A percentile compares a stretch with the other conserved stretches of the same genome.
Conservation (phyloP, 2,888 invertebrate species). For the Keiferia lycopersicella region DNA sequence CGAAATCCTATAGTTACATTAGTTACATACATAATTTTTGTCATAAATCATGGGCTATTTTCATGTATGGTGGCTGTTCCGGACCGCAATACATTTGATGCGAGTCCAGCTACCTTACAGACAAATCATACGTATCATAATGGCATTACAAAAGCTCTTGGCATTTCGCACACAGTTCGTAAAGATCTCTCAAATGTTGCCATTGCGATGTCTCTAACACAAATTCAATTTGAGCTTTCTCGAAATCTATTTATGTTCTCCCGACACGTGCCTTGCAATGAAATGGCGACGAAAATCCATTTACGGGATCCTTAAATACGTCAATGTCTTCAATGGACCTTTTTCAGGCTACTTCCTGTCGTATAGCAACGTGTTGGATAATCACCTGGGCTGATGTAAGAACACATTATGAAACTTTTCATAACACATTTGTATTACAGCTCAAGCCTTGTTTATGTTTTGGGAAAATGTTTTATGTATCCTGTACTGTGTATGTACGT, state of each 20-base stretch:
- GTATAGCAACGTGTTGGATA: background rate
- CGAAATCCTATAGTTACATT: too few relatives aligned
- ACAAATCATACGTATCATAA: too few relatives aligned
- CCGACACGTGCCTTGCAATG: constrained; percentile 43
- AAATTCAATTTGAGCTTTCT: constrained; percentile 51
- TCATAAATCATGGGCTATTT: too few relatives aligned
- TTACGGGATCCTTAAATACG: constrained; percentile 7
- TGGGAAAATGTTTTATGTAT: too few relatives aligned
- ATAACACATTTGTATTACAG: too few relatives aligned
- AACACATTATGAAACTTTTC: background rate
- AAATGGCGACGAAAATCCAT: constrained; percentile 48
- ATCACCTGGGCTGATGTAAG: constrained; percentile 1
- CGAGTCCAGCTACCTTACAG: too few relatives aligned
- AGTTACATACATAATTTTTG: too few relatives aligned
- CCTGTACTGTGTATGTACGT: too few relatives aligned
- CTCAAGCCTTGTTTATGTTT: too few relatives aligned
- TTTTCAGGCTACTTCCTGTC: background rate
- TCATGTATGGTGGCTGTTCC: too few relatives aligned
- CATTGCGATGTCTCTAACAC: constrained; percentile 45
- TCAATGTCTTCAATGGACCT: background rate
- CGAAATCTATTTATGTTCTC: constrained; percentile 48
- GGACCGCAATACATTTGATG: too few relatives aligned
- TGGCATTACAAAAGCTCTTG: too few relatives aligned
- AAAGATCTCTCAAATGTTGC: constrained; percentile 41
- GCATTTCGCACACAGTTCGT: constrained; percentile 28